These are phyloP conservation scores for Nothocercus julius DNA, from an alignment of 2,113 vertebrate species.

Conservation along the genomic window DNA sequence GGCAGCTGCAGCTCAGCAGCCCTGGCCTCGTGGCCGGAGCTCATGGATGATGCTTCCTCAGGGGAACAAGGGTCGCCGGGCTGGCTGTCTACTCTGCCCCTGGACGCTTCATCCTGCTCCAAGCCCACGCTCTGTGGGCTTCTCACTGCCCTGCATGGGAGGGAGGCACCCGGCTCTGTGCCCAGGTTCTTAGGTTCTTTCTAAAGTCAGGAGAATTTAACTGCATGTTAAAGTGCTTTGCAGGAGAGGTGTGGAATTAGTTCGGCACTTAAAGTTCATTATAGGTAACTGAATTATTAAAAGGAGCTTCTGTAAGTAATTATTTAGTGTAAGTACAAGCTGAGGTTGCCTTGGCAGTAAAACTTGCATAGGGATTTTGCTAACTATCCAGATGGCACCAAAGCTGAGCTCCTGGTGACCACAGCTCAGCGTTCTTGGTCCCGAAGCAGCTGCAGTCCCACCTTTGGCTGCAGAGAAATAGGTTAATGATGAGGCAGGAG, in stretches of 20 bases:
- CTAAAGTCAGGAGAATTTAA: not conserved
- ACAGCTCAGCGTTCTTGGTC: not conserved
- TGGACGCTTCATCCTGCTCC: not conserved
- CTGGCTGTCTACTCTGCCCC: not conserved
- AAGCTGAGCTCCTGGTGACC: not conserved
- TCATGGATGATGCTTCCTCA: not conserved
- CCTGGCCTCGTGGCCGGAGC: not conserved
- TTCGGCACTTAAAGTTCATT: not conserved
- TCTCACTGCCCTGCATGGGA: not conserved
- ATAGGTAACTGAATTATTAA: not conserved
- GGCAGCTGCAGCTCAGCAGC: no score
- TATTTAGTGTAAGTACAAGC: not conserved
- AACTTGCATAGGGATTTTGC: not conserved
- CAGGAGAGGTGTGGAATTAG: not conserved
- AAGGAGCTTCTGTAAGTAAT: not conserved
- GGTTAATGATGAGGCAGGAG: not conserved
- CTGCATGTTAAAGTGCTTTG: not conserved
- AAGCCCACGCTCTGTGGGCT: not conserved
- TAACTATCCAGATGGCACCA: not conserved
- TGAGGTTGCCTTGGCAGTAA: not conserved
- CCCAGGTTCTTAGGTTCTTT: not conserved
- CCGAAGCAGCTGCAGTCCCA: not conserved
- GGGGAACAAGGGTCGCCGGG: not conserved
- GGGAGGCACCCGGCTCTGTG: not conserved
- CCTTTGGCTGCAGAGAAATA: not conserved